Evolutionary conservation across 2,797 vertebrate species (phyloP), one percentile per base, ranked within the genome.

Genomic region (Parambassis ranga): DNA sequence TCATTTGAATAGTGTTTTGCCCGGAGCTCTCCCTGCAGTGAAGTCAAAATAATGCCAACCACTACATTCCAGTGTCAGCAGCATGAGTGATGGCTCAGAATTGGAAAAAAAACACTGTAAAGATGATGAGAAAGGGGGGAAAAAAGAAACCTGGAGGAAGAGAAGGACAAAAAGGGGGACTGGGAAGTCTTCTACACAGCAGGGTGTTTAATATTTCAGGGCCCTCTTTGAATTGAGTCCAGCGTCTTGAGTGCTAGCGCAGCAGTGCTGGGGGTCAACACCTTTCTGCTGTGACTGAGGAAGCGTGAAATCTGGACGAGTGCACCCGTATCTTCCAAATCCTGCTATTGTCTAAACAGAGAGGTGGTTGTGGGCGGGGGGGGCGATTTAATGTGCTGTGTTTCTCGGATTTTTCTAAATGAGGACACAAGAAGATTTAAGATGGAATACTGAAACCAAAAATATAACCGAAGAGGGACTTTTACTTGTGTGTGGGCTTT

Each of bases 291-390:
- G 76, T 86, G 87, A 87, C 51, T 57, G 66, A 57, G 52, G 77
- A 65, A 84, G 84, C 70, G 38, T 89, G 79, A 90, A 91, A 91
- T 82, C 82, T 72, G 75, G 66, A 84, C 59, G 65, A 84, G 85
- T 81, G 74, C 66, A 73, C 63, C 65, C 65, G 55, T 75, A 83
- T 82, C 79, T 79, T 51, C 71, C 65, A 74, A 88, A 89, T 86
- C 84, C 83, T 73, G 63, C 75, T 86, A 71, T 90, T 90, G 88
- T 88, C 75, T 84, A 79, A 86, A 87, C 77, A 89, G 20, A 75
- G 64, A 28, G 28, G 23, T 43, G 56, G 58, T 23, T 43, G 60
- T 32, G 27, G n/a, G 43, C 24, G 18, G 60, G 32, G 27, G n/a
- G 43, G 24, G 18, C 6, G 38, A 65, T 46, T 65, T 11, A 4